Evolutionary conservation across 1,140 invertebrate genomes (phyloP).

Genomic region (Aphelinus atriplicis): DNA sequence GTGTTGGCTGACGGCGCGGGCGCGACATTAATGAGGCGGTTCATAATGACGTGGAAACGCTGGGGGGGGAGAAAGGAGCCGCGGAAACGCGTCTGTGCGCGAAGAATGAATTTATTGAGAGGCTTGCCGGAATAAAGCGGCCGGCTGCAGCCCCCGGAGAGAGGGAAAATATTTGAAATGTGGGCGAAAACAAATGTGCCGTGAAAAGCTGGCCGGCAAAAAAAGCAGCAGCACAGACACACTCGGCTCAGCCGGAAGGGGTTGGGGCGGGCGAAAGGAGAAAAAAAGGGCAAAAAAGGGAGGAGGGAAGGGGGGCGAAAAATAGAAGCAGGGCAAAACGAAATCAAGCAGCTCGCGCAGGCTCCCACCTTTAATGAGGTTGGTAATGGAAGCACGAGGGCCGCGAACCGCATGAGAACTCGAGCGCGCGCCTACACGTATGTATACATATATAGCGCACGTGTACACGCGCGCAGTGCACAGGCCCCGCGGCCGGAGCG

Average conservation of each 20-base stretch:
- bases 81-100: background rate
- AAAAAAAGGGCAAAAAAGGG: background rate
- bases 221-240: background rate
- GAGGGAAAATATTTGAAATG: constrained; percentile 5
- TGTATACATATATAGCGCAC: background rate
- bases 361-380: constrained; percentile 16
- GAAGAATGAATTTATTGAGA: constrained; percentile 1
- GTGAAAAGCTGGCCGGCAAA: background rate
- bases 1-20: no score
- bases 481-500: no score
- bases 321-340: background rate
- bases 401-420: background rate
- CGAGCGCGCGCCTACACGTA: background rate
- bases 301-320: background rate
- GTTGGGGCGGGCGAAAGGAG: no score
- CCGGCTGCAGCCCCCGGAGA: background rate
- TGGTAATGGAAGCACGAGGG: constrained; percentile 9
- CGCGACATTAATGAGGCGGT: no score
- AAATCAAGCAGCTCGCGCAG: background rate
- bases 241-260: no score
- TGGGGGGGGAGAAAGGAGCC: background rate
- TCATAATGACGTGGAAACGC: background rate
- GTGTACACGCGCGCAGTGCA: no score
- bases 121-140: background rate
- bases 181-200: background rate